These are phyloP conservation scores for Brenthis daphne DNA, from an alignment of 2,888 invertebrate species.

Conservation along the genomic window DNA sequence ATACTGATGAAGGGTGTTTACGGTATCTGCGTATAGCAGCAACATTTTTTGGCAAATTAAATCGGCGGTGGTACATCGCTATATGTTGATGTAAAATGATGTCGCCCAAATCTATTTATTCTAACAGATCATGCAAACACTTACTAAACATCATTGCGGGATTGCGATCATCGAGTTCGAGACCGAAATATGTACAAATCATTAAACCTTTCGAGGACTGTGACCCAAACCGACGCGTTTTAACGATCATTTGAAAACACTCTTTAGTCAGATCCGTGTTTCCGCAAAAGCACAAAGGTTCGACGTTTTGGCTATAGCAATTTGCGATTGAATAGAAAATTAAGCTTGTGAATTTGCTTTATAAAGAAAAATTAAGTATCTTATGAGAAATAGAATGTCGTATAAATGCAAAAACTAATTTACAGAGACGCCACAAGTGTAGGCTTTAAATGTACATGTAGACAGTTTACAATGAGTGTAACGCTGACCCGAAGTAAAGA, in stretches of 20 bases:
- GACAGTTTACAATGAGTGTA: conserved; percentile 58
- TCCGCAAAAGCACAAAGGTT: conserved; percentile 60
- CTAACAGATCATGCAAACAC: conserved; percentile 67
- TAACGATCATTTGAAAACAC: conserved; percentile 32
- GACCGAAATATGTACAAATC: conserved; percentile 35
- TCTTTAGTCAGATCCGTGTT: conserved; percentile 47
- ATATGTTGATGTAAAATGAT: conserved; percentile 31
- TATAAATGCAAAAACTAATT: conserved; percentile 63
- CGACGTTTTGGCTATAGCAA: conserved; percentile 59
- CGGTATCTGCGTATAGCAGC: conserved; percentile 29
- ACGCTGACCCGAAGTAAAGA: conserved; percentile 55
- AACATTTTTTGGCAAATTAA: conserved; percentile 31
- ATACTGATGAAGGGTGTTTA: conserved; percentile 39
- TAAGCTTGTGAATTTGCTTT: conserved; percentile 65
- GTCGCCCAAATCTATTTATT: conserved; percentile 41
- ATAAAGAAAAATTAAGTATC: conserved; percentile 58
- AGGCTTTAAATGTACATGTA: conserved; percentile 59
- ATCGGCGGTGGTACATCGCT: conserved; percentile 31
- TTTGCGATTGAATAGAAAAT: conserved; percentile 66
- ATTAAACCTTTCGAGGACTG: conserved; percentile 6
- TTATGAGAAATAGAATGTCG: conserved; percentile 61
- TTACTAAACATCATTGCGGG: conserved; percentile 71
- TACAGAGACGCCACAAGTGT: conserved; percentile 73
- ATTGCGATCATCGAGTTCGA: conserved; percentile 78
- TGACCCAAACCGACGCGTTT: conserved; percentile 36